Percentiles rank a stretch among this genome's conserved stretches.
These are phyloP conservation scores for Trinorchestia longiramus DNA, from an alignment of 1,140 invertebrate species.

Conservation along the genomic window DNA sequence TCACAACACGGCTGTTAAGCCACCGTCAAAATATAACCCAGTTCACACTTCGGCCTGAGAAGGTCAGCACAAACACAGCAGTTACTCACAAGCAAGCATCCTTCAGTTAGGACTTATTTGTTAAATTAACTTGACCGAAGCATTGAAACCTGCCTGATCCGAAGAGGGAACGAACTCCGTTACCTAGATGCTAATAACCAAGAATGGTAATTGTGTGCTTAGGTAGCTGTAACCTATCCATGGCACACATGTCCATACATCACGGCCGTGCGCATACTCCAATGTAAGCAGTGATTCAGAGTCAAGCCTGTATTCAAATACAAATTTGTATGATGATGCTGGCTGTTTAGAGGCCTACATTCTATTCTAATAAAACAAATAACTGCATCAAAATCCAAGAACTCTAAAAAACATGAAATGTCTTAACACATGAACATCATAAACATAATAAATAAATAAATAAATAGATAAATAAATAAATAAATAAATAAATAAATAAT, in stretches of 20 bases:
- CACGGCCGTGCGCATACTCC: neutral
- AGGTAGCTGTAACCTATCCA: neutral
- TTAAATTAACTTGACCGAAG: neutral
- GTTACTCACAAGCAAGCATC: neutral
- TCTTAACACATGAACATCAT: neutral
- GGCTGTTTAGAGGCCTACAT: neutral
- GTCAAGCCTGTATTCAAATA: neutral
- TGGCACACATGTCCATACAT: neutral
- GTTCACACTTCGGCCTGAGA: neutral
- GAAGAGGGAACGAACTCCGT: neutral
- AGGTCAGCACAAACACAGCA: neutral
- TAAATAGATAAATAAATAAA: neutral
- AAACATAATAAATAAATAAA: neutral
- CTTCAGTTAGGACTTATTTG: neutral
- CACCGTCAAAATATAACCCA: neutral
- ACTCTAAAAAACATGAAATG: neutral
- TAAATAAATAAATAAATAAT: neutral
- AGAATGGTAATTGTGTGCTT: neutral
- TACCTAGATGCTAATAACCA: neutral
- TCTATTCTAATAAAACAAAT: neutral
- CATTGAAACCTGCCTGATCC: neutral
- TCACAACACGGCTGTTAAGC: neutral
- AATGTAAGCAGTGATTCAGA: neutral
- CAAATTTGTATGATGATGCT: neutral
- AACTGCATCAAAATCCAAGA: neutral